Evolutionary conservation across 1,140 invertebrate species (phyloP).

Genomic region (Megalopta genalis): DNA sequence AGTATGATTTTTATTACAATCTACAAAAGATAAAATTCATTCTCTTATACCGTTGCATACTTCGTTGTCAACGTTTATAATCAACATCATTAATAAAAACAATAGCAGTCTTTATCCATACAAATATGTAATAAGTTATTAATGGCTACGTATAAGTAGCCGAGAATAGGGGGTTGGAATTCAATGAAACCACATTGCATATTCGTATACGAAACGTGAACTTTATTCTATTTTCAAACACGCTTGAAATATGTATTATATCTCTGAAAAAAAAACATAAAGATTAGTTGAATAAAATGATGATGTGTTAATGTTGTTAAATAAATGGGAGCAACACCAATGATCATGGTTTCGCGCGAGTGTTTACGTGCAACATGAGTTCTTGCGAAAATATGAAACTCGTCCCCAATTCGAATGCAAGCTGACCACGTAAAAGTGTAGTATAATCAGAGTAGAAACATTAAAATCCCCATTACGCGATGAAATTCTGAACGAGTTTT

Average conservation of each 20-base stretch:
- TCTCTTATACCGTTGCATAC: too few species aligned
- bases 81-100: too few species aligned
- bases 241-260: not conserved
- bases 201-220: not conserved
- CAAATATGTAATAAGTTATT: too few species aligned
- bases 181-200: not conserved
- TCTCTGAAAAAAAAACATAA: not conserved
- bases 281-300: not conserved
- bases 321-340: not conserved
- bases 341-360: too few species aligned
- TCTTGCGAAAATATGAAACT: not conserved
- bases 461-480: slow-evolving; percentile 29
- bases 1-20: too few species aligned
- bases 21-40: too few species aligned
- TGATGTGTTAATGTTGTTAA: not conserved
- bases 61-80: too few species aligned
- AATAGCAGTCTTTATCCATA: too few species aligned
- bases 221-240: not conserved
- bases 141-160: not conserved
- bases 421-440: slow-evolving; percentile 1
- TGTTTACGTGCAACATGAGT: not conserved
- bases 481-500: slow-evolving; percentile 49
- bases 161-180: not conserved
- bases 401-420: not conserved
- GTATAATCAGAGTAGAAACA: slow-evolving; percentile 14